Evolutionary conservation across 2,888 invertebrate species (phyloP).

Genomic region (Heliconius sara): DNA sequence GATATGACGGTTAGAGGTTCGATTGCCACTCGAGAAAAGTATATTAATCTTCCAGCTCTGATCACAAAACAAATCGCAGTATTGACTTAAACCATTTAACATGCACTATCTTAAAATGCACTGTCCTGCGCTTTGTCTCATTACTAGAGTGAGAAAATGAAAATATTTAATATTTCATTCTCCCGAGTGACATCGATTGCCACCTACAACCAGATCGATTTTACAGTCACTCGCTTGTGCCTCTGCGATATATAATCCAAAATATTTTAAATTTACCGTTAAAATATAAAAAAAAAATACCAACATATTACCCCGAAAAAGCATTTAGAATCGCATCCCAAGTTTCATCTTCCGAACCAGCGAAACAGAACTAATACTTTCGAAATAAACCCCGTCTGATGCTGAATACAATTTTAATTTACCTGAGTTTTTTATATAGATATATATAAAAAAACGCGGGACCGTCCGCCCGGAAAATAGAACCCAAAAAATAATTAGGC

Average conservation of each 20-base stretch:
- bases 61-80: too few species aligned
- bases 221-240: neutral
- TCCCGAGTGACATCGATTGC: neutral
- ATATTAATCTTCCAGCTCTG: too few species aligned
- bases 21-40: neutral
- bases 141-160: too few species aligned
- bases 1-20: neutral
- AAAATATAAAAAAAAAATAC: neutral
- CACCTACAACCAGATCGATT: neutral
- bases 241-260: neutral
- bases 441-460: conserved; percentile 35
- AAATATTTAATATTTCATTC: too few species aligned
- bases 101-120: neutral
- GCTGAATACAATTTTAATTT: conserved; percentile 46
- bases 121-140: too few species aligned
- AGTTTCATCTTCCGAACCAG: conserved; percentile 47
- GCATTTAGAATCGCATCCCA: conserved; percentile 28
- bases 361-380: conserved; percentile 61
- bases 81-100: too few species aligned
- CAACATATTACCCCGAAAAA: conserved; percentile 3
- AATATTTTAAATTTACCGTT: too few species aligned
- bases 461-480: conserved; percentile 66
- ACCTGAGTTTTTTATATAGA: conserved; percentile 51
- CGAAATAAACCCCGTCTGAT: conserved; percentile 40
- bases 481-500: conserved; percentile 77